Base-by-base conservation (phyloP, 2,797 vertebrate genomes). In the Microtus agrestis region DNA sequence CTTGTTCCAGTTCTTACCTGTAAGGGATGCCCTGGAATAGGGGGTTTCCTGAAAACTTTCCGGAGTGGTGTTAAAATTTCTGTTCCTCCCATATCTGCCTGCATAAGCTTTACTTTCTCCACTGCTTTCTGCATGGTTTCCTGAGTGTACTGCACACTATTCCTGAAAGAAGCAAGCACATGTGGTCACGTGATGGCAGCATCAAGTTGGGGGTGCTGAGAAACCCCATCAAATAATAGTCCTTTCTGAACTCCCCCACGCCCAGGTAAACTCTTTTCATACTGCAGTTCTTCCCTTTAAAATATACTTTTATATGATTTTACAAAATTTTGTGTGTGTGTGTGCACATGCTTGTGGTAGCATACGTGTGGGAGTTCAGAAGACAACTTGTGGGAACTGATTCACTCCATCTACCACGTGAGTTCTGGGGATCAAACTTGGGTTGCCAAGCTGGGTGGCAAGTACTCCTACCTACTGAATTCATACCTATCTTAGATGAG, bases 91-190 rank as follows among this genome's bases (percentile, higher is more conserved):
- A 98, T 79, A 89, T 99, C 63, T 14, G 98, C 98, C 0, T 61
- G 0, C 90, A 99, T 97, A 34, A 74, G 31, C 37, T 98, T 97
- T 40, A 99, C 97, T 92, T 61, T 97, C 69, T 93, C 86, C 96
- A 99, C 65, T n/a, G 99, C 98, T 6, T 97, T 89, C 8, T 99
- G 97, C 99, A 99, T 98, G 1, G 98, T 98, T 77, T 97, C 31
- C 96, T 99, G 98, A 0, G 86, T 98, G 96, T 99, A 99, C 95
- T 98, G 96, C 78, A 99, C 98, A 95, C 99, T 99, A 25, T 98
- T 93, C 85, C 98, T 99, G 96, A 87, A 40, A 79, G 71, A 91
- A 51, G 40, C 10, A 81, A 19, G 67, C 48, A 63, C 0, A 15
- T 1, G 0, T 1, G 17, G n/a, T 54, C 29, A 95, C 12, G 69